Conservation (phyloP, 2,113 vertebrate species). For the Vireo altiloquus region DNA sequence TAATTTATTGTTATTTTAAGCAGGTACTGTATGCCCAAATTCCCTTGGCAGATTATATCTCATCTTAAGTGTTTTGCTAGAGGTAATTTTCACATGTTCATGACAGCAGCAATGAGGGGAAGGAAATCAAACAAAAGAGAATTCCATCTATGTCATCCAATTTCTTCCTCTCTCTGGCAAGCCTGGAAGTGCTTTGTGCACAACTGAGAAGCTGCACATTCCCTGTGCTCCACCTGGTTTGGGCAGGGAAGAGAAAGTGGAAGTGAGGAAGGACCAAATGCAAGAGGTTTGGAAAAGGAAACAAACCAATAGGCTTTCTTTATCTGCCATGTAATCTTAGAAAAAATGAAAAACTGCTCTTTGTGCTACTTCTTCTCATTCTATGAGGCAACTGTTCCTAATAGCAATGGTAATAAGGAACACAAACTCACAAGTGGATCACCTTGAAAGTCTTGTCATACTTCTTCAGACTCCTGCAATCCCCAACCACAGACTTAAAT, state of each 20-base stretch:
- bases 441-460: conserved; percentile 4
- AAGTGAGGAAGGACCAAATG: not conserved
- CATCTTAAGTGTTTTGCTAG: conserved; percentile 40
- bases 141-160: not conserved
- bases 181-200: not conserved
- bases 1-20: conserved; percentile 62
- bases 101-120: conserved; percentile 33
- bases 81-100: conserved; percentile 38
- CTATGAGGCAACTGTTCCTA: not conserved
- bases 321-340: not conserved
- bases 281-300: not conserved
- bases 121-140: conserved; percentile 48
- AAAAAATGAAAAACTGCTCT: not conserved
- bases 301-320: not conserved
- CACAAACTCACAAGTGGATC: not conserved
- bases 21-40: conserved; percentile 32
- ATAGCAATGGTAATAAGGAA: not conserved
- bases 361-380: not conserved
- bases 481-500: not conserved
- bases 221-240: not conserved
- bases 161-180: not conserved
- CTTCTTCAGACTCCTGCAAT: not conserved
- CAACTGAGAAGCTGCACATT: not conserved
- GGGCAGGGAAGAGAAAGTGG: not conserved
- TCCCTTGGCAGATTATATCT: conserved; percentile 50